Base-by-base conservation (phyloP, 2,797 vertebrate species). In the Tapirus indicus region DNA sequence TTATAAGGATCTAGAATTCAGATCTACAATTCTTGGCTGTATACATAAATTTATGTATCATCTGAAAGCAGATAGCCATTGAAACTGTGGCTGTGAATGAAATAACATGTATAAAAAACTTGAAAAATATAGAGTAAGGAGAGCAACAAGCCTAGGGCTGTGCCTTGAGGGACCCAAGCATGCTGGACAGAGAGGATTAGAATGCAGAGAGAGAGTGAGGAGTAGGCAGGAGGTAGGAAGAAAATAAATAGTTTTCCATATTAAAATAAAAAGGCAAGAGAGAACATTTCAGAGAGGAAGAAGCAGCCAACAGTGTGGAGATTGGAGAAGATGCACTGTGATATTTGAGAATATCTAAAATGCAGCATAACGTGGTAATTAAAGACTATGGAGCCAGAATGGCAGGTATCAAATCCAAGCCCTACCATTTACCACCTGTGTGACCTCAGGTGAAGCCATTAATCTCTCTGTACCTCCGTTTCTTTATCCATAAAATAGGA, bases 341-440 rank as follows among this genome's bases (percentile, higher is more conserved):
- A 52, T 72, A 60, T n/a, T 83, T 95, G 6, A 91, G 23, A 87
- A 47, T 87, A 83, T 32, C 62, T 52, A 10, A 91, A 96, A 84
- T 16, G 20, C 9, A 91, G 5, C 23, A 71, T 72, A 23, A 47
- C 12, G 25, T 58, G 1, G 2, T 49, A 72, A 75, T 41, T 62
- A 92, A 94, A 54, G 7, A 72, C 16, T 47, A 21, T 75, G 10
- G 32, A 86, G 7, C 21, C 14, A n/a, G 29, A 89, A 47, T 64
- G 20, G 0, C 35, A 79, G 7, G 11, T 69, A 88, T 85, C 56
- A 79, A 68, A 80, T 88, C 52, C 9, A 16, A 75, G 35, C 29
- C 35, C 35, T n/a, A 68, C 8, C 11, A 23, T 4, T n/a, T 66
- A 78, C 7, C 44, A 80, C 3, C 8, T 71, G 0, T n/a, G 25